Percentiles rank a stretch among this genome's conserved stretches.
phyloP scores from a whole-genome alignment of 1,140 invertebrate genomes.

The Drosophila rufa region DNA sequence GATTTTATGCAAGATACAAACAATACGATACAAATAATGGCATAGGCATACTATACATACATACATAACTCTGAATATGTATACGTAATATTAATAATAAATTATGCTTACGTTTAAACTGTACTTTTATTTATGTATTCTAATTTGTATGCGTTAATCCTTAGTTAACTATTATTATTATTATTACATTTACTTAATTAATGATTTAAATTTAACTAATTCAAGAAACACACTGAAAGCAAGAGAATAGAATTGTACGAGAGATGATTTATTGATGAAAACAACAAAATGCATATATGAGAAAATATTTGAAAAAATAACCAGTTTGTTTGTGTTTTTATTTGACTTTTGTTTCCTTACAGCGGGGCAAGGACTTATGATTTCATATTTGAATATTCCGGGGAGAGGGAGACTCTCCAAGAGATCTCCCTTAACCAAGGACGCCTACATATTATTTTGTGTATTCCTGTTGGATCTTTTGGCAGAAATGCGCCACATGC shows the following conservation, averaged over 20 bases:
- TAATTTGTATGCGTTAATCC: conserved; percentile 79
- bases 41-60: conserved; percentile 49
- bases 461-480: conserved; percentile 22
- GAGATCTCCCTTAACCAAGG: background rate
- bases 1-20: conserved; percentile 44
- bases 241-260: conserved; percentile 55
- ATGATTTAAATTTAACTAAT: conserved; percentile 74
- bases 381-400: background rate
- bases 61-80: conserved; percentile 61
- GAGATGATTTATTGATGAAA: conserved; percentile 66
- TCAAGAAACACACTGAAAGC: conserved; percentile 54
- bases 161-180: conserved; percentile 79
- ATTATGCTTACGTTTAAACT: conserved; percentile 73
- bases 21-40: conserved; percentile 50
- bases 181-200: conserved; percentile 82
- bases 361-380: conserved; percentile 23
- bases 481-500: conserved; percentile 25
- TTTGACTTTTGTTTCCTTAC: conserved; percentile 60
- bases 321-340: conserved; percentile 50
- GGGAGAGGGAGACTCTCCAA: conserved; percentile 7
- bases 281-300: conserved; percentile 71
- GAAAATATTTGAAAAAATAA: conserved; percentile 75
- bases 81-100: conserved; percentile 73
- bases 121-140: conserved; percentile 79
- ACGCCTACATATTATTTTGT: conserved; percentile 4